Percentiles rank a stretch among this genome's conserved stretches.
These are phyloP conservation scores for crab-eating macaque (Macaca fascicularis) DNA, from an alignment of 2,113 vertebrate genomes.

Conservation along the genomic window T2T-MFA8v1.1 NC_088380.1:75413001-75413500, in stretches of 20 bases:
- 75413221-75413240: not conserved
- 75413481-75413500: too few relatives aligned
- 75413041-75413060: conserved; percentile 82
- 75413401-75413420: too few relatives aligned
- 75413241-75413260: not conserved
- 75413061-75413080: conserved; percentile 17
- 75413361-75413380: not conserved
- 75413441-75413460: too few relatives aligned
- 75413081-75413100: not conserved
- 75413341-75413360: conserved; percentile 29
- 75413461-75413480: too few relatives aligned
- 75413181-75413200: not conserved
- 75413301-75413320: not conserved
- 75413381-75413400: too few relatives aligned
- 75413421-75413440: too few relatives aligned
- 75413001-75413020: conserved; percentile 93
- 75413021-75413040: conserved; percentile 92
- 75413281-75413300: not conserved
- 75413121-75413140: not conserved
- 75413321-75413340: conserved; percentile 4
- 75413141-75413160: not conserved
- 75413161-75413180: not conserved
- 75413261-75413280: not conserved
- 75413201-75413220: not conserved
- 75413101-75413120: not conserved